These are phyloP conservation scores for Harpalus rubripes DNA, from an alignment of 2,888 invertebrate species.

Conservation along the genomic window DNA sequence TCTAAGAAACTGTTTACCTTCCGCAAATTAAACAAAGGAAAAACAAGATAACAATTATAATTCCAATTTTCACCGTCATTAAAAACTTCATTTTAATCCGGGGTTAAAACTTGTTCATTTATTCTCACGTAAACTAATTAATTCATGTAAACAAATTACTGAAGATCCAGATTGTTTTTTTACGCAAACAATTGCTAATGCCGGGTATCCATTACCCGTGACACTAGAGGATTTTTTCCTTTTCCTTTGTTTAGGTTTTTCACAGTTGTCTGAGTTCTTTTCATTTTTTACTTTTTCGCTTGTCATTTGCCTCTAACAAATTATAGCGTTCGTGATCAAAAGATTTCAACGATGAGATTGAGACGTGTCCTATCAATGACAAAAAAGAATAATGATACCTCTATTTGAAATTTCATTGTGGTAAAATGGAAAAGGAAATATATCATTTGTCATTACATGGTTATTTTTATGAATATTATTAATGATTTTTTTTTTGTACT, in stretches of 20 bases:
- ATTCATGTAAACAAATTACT: constrained; percentile 19
- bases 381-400: background rate
- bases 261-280: constrained; percentile 6
- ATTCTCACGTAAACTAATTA: constrained; percentile 19
- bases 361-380: background rate
- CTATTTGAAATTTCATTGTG: too few relatives aligned
- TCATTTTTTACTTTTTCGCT: constrained; percentile 11
- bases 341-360: background rate
- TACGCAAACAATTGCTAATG: constrained; percentile 44
- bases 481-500: too few relatives aligned
- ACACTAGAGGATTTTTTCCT: background rate
- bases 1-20: background rate
- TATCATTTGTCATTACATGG: too few relatives aligned
- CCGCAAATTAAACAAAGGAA: constrained; percentile 3
- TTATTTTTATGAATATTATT: too few relatives aligned
- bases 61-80: background rate
- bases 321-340: background rate
- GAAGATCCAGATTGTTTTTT: constrained; percentile 35
- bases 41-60: constrained; percentile 1
- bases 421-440: too few relatives aligned
- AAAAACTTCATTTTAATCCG: constrained; percentile 25
- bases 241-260: constrained; percentile 10
- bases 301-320: background rate
- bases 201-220: constrained; percentile 25
- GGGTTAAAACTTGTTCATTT: constrained; percentile 29